Percentiles rank a stretch among this genome's conserved stretches.
Evolutionary conservation across 2,113 vertebrate genomes (phyloP).

Genomic region (Chamaea fasciata): DNA sequence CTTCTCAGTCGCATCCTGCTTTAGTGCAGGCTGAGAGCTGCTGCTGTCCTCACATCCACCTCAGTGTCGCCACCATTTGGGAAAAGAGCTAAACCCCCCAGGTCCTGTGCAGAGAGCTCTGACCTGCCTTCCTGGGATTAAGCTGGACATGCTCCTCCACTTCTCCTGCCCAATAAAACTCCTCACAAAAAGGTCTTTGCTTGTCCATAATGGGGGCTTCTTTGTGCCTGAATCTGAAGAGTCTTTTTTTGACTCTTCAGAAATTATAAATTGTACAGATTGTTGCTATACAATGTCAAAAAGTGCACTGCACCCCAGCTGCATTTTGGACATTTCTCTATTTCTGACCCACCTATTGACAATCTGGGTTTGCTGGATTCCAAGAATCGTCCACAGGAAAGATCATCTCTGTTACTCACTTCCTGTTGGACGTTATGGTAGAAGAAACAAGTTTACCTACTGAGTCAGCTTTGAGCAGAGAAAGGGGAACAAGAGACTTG

Average conservation of each 20-base stretch:
- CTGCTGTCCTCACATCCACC: neutral
- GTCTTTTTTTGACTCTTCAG: neutral
- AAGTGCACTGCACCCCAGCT: neutral
- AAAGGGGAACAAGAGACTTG: neutral
- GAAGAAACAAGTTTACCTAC: neutral
- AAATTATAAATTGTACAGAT: neutral
- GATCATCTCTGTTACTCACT: neutral
- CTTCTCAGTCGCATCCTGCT: neutral
- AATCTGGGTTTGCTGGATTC: neutral
- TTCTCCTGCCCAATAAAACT: neutral
- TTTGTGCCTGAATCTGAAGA: neutral
- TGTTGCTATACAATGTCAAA: neutral
- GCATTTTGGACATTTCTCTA: neutral
- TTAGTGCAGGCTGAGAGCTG: accelerated
- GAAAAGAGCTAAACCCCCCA: neutral
- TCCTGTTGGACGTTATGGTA: accelerated
- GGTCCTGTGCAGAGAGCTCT: neutral
- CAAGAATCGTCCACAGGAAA: neutral
- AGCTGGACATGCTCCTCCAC: accelerated
- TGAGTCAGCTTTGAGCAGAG: neutral
- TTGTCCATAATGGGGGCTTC: neutral
- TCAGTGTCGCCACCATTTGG: neutral
- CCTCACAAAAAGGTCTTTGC: neutral
- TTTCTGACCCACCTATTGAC: neutral
- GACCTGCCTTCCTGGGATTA: neutral